Percentiles rank a stretch among this genome's conserved stretches.
Conservation (phyloP, 1,140 invertebrate genomes). For the Formica exsecta region DNA sequence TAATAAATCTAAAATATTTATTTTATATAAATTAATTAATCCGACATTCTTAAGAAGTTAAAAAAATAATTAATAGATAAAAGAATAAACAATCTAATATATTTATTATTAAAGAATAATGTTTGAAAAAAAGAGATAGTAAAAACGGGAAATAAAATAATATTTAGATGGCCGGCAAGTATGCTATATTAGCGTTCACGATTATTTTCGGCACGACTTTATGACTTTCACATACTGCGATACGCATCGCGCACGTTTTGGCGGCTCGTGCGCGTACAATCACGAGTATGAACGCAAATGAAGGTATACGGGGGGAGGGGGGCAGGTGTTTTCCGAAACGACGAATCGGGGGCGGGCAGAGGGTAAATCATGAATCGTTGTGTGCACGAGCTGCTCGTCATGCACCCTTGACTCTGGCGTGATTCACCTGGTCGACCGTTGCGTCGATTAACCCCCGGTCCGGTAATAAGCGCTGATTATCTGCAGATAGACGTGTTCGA, state of each 20-base stretch:
- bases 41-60: too few species aligned
- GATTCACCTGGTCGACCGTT: constrained; percentile 86
- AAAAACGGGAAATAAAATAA: constrained; percentile 56
- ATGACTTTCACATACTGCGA: constrained; percentile 72
- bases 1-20: too few species aligned
- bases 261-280: constrained; percentile 81
- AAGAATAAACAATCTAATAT: neutral
- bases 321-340: constrained; percentile 80
- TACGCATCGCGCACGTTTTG: constrained; percentile 75
- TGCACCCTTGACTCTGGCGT: constrained; percentile 84
- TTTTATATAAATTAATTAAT: too few species aligned
- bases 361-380: constrained; percentile 83
- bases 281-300: constrained; percentile 56
- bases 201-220: constrained; percentile 64
- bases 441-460: constrained; percentile 80
- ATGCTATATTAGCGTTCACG: constrained; percentile 37
- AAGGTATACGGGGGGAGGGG: constrained; percentile 20
- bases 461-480: constrained; percentile 78
- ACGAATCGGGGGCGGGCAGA: constrained; percentile 71
- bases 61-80: neutral
- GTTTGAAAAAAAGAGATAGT: neutral
- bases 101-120: neutral
- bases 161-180: constrained; percentile 12
- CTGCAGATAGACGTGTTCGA: constrained; percentile 70
- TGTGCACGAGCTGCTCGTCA: constrained; percentile 80